phyloP scores from a whole-genome alignment of 2,888 invertebrate species.

The Thereva nobilitata region DNA sequence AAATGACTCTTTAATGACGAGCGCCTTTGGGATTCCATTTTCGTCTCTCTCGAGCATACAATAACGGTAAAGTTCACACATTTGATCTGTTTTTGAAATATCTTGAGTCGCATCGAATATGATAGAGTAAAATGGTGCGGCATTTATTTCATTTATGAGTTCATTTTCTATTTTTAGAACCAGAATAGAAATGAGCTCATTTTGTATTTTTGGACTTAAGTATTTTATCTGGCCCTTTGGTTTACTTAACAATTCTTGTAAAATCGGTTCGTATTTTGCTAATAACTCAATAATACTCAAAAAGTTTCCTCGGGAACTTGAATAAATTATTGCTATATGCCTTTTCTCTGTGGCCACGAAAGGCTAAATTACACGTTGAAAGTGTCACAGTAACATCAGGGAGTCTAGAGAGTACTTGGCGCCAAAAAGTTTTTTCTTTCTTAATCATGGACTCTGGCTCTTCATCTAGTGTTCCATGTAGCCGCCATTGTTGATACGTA shows the following conservation, averaged over 20 bases:
- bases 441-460: conserved; percentile 34
- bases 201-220: conserved; percentile 33
- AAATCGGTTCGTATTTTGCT: conserved; percentile 16
- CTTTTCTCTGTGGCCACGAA: conserved; percentile 37
- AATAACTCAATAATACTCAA: conserved; percentile 20
- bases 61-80: conserved; percentile 33
- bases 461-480: conserved; percentile 36
- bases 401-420: conserved; percentile 34
- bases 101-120: conserved; percentile 28
- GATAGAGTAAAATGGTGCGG: conserved; percentile 23
- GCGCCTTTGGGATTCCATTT: conserved; percentile 2
- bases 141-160: conserved; percentile 29
- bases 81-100: conserved; percentile 33
- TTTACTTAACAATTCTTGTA: conserved; percentile 35
- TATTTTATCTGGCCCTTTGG: conserved; percentile 25
- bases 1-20: conserved; percentile 17
- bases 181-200: conserved; percentile 23
- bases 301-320: conserved; percentile 26
- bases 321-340: conserved; percentile 9
- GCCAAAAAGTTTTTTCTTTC: conserved; percentile 31
- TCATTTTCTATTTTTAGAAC: conserved; percentile 33
- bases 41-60: not conserved
- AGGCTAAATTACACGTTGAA: conserved; percentile 37
- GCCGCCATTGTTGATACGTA: conserved; percentile 30
- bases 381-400: conserved; percentile 39